Evolutionary conservation across 2,888 invertebrate species (phyloP), one percentile per base, ranked within the genome.

Genomic region (Drosophila sordidula): DNA sequence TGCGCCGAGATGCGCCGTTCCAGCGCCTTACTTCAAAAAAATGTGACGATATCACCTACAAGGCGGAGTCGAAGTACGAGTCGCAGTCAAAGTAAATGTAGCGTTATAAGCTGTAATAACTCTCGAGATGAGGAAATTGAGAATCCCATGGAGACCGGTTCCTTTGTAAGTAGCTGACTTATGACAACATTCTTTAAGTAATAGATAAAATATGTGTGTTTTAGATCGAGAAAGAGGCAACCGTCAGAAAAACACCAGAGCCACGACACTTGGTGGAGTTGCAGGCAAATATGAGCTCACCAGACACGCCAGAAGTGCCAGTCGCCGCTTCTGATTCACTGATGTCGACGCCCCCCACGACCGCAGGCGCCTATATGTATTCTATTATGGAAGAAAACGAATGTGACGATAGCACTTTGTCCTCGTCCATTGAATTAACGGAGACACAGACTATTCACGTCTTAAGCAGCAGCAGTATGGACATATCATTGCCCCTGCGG

Each of bases 381-480:
- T 70, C 74, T 1, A 70, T 66, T 14, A 61, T 66, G 1, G 74
- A 74, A 39, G 75, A 75, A 26, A 50, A 34, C 3, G 74, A 74
- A 1, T 26, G 14, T 16, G 75, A 70, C 0, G 45, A 56, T 4
- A 46, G 1, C 0, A 45, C 46, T 0, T 46, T 26, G 3, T 59
- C 56, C 1, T 61, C 59, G 6, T 8, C 44, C 1, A n/a, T 25
- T 29, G 39, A 55, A 12, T n/a, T n/a, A n/a, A n/a, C n/a, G 25
- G 49, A 66, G 1, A 39, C 66, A 8, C 36, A 44, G 6, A 4
- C 12, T 1, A 1, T n/a, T 6, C 1, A 0, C 4, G 8, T 16
- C 29, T 4, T 1, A 8, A 54, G n/a, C 8, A 46, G 16, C 22
- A n/a, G 12, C 22, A 14, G 11, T 6, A 36, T 12, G 1, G 58